A percentile compares a stretch with the other conserved stretches of the same genome.
phyloP scores from a whole-genome alignment of 2,888 invertebrate species.

The Sericinus montela region DNA sequence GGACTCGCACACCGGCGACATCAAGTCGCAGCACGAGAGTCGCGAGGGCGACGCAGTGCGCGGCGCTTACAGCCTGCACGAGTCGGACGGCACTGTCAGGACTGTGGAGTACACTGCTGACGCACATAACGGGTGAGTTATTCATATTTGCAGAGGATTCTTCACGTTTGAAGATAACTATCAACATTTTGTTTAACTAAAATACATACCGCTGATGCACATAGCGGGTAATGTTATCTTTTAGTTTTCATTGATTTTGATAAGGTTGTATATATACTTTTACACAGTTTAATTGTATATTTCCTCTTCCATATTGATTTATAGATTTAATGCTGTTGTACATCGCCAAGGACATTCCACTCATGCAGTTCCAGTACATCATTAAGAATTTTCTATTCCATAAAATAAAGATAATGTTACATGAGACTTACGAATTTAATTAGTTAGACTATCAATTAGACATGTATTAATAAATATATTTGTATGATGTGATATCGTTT shows the following conservation, averaged over 20 bases:
- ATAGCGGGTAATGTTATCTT: constrained; percentile 48
- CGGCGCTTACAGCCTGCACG: constrained; percentile 70
- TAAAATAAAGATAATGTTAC: no score
- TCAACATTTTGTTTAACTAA: no score
- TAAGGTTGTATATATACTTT: no score
- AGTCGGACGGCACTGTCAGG: constrained; percentile 72
- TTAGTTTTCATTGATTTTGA: no score
- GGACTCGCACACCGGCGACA: constrained; percentile 73
- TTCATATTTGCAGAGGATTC: no score
- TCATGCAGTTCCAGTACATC: constrained; percentile 39
- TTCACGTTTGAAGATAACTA: no score
- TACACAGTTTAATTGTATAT: background rate
- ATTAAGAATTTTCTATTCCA: constrained; percentile 14
- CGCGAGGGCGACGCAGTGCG: constrained; percentile 64
- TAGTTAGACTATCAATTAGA: no score
- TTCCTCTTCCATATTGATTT: constrained; percentile 8
- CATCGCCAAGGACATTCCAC: constrained; percentile 38
- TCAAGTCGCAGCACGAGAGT: constrained; percentile 65
- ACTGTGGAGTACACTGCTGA: constrained; percentile 75
- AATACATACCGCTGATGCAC: constrained; percentile 72
- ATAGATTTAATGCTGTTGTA: constrained; percentile 44
- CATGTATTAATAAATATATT: no score
- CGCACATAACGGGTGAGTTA: constrained; percentile 61
- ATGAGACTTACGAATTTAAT: no score
- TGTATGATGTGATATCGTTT: no score